These are phyloP conservation scores for Drosophila truncata DNA, from an alignment of 1,140 invertebrate species.

Conservation along the genomic window DNA sequence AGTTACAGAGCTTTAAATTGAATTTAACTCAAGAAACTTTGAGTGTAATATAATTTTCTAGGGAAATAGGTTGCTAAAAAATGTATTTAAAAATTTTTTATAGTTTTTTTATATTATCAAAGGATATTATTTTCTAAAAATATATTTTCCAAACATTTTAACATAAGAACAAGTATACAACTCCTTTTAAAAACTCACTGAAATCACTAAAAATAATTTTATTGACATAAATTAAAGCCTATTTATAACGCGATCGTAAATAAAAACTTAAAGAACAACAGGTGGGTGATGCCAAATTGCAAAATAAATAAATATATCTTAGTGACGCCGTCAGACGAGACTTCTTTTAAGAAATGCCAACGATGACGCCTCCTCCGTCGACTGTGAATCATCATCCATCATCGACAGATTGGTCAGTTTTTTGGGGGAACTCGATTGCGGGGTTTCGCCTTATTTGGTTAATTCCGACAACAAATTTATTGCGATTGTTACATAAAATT, in stretches of 20 bases:
- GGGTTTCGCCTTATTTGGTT: slow-evolving; percentile 54
- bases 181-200: background rate
- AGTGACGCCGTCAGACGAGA: slow-evolving; percentile 22
- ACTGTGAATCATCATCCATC: slow-evolving; percentile 51
- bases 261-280: slow-evolving; percentile 3
- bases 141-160: background rate
- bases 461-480: slow-evolving; percentile 39
- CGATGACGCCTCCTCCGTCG: background rate
- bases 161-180: background rate
- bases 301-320: slow-evolving; percentile 31
- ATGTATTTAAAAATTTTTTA: background rate
- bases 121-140: background rate
- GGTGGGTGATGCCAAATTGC: slow-evolving; percentile 27
- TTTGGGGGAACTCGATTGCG: slow-evolving; percentile 42
- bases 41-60: background rate
- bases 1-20: background rate
- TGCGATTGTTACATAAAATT: slow-evolving; percentile 43
- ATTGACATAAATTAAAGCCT: background rate
- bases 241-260: slow-evolving; percentile 3
- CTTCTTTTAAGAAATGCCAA: slow-evolving; percentile 26
- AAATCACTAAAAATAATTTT: background rate
- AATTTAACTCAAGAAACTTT: background rate
- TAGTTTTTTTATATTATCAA: background rate
- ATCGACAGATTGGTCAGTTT: background rate
- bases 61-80: background rate